These are phyloP conservation scores for Himalopsyche kuldschensis DNA, from an alignment of 2,888 invertebrate species.

Conservation along the genomic window DNA sequence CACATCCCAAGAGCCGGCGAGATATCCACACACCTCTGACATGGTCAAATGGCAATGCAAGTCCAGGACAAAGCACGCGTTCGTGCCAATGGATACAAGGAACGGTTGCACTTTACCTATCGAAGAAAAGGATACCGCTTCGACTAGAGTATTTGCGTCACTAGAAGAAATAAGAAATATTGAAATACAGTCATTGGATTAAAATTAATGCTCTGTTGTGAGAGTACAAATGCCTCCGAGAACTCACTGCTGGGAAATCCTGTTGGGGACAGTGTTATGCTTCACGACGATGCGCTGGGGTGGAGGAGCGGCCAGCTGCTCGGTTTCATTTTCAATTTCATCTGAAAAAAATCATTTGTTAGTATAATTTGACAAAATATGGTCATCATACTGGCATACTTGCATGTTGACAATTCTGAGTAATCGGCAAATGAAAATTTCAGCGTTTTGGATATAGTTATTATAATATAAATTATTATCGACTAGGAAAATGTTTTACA, in stretches of 20 bases:
- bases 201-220: not conserved
- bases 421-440: too few relatives aligned
- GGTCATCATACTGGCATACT: too few relatives aligned
- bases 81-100: conserved; percentile 81
- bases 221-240: conserved; percentile 7
- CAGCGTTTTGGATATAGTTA: too few relatives aligned
- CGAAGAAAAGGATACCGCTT: conserved; percentile 84
- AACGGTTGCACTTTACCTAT: conserved; percentile 93
- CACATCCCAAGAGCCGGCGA: conserved; percentile 94
- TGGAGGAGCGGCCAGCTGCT: conserved; percentile 63
- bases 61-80: conserved; percentile 84
- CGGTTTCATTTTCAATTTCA: conserved; percentile 64
- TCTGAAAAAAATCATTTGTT: conserved; percentile 46
- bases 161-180: conserved; percentile 55
- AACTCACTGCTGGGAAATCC: conserved; percentile 76
- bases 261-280: conserved; percentile 74
- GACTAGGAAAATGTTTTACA: too few relatives aligned
- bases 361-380: too few relatives aligned
- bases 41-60: conserved; percentile 93
- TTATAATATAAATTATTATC: too few relatives aligned
- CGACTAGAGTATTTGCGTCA: conserved; percentile 87
- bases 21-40: conserved; percentile 93
- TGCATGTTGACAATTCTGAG: too few relatives aligned
- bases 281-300: conserved; percentile 71
- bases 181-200: not conserved